Evolutionary conservation across 2,888 invertebrate genomes (phyloP), one percentile per base, ranked within the genome.

Genomic region (Abrostola triplasia): DNA sequence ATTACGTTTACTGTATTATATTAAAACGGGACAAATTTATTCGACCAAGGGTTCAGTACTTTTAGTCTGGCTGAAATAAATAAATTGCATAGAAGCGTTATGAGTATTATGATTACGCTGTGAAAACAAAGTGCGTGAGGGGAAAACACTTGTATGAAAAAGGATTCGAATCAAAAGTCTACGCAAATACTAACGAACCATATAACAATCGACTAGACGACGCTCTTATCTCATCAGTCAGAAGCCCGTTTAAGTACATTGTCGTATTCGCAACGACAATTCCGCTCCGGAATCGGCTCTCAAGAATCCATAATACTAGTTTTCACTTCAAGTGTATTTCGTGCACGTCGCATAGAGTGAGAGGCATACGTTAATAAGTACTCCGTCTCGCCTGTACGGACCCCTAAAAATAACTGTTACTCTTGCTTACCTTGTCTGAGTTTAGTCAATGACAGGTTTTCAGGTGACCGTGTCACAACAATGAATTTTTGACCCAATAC

Each of bases 371-470:
- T 47, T 70, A 74, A 66, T 61, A 76, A 59, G 51, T 56, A 50
- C 57, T 71, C 67, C 54, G 59, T 57, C 42, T 36, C 52, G 53
- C 64, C 57, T 50, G 62, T 62, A 71, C 70, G 61, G 75, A 77
- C 76, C 83, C 81, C 79, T 80, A 72, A 84, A 81, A 80, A 73
- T 82, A 84, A 80, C 73, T 57, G 79, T 73, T 58, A 65, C 66
- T 78, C 74, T 84, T 76, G 85, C 77, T 86, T 82, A 77, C 86
- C 86, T 87, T 86, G 86, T 79, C 77, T 81, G 84, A 79, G 77
- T 81, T 84, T 81, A 82, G 74, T 81, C 86, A 82, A 85, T 82
- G 83, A 83, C 86, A 79, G 78, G 79, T 82, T 84, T 82, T 78
- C 82, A 80, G 77, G 75, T 79, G 75, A 78, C 76, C 79, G 75